Evolutionary conservation across 1,140 invertebrate species (phyloP).

Genomic region (Gryon sp.): DNA sequence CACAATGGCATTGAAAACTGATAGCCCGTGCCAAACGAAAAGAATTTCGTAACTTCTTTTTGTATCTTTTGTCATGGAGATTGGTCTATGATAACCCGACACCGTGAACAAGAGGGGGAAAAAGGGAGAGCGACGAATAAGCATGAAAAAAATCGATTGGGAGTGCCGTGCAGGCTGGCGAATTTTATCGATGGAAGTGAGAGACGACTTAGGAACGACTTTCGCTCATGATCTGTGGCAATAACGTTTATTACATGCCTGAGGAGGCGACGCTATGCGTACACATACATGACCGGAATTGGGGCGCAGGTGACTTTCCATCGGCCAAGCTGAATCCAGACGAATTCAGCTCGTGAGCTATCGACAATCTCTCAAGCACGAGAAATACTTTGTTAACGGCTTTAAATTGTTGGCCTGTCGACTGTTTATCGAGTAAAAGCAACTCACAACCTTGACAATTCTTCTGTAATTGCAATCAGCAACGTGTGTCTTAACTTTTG

Average conservation of each 20-base stretch:
- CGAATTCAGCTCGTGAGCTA: constrained; percentile 23
- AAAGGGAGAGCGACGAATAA: background rate
- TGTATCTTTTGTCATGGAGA: constrained; percentile 5
- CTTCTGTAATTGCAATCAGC: constrained; percentile 29
- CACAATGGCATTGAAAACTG: constrained; percentile 25
- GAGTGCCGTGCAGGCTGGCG: constrained; percentile 24
- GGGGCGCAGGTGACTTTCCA: constrained; percentile 60
- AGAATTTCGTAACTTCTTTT: constrained; percentile 14
- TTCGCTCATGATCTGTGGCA: constrained; percentile 54
- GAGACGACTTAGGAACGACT: constrained; percentile 50
- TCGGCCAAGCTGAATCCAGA: constrained; percentile 23
- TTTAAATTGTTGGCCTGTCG: constrained; percentile 42
- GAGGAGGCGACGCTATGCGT: constrained; percentile 54
- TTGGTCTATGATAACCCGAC: constrained; percentile 10
- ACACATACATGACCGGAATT: constrained; percentile 48
- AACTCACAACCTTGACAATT: constrained; percentile 22
- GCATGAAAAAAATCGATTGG: constrained; percentile 15
- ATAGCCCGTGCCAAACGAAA: constrained; percentile 11
- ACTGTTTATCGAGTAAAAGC: constrained; percentile 20
- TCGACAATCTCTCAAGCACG: constrained; percentile 42
- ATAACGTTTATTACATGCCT: constrained; percentile 59
- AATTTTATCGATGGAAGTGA: constrained; percentile 32
- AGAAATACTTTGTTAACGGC: constrained; percentile 39
- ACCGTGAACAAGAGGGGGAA: background rate
- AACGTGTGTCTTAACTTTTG: constrained; percentile 12